These are phyloP conservation scores for Taeniopygia guttata DNA, from an alignment of 2,797 vertebrate genomes.

Conservation along the genomic window DNA sequence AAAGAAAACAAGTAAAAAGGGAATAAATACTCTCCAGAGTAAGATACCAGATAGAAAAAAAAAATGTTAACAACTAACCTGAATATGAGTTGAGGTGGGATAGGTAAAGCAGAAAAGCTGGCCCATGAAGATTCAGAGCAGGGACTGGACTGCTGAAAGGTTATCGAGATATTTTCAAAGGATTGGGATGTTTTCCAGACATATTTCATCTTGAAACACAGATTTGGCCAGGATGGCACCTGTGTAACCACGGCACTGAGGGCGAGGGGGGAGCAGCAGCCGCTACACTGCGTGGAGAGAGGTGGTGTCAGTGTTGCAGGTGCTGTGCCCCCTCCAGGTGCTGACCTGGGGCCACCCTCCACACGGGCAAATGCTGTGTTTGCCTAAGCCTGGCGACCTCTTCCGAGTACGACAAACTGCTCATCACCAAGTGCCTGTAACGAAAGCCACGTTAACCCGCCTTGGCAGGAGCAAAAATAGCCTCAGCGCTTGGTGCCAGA, in stretches of 20 bases:
- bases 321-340: rapidly evolving
- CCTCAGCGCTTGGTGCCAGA: neutral
- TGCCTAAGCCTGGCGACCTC: neutral
- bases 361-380: rapidly evolving
- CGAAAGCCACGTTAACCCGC: neutral
- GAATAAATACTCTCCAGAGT: neutral
- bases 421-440: neutral
- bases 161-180: neutral
- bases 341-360: neutral
- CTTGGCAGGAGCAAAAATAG: conserved; percentile 55
- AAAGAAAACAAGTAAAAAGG: neutral
- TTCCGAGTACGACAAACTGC: neutral
- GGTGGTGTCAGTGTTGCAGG: neutral
- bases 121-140: neutral
- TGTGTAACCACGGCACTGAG: neutral
- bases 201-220: conserved; percentile 28
- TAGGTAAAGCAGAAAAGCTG: neutral
- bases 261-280: neutral
- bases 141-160: neutral
- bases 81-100: neutral
- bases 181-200: neutral
- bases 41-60: neutral
- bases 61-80: neutral
- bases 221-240: neutral
- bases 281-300: neutral